These are phyloP conservation scores for Dasyprocta punctata DNA, from an alignment of 2,113 vertebrate species.

Conservation along the genomic window DNA sequence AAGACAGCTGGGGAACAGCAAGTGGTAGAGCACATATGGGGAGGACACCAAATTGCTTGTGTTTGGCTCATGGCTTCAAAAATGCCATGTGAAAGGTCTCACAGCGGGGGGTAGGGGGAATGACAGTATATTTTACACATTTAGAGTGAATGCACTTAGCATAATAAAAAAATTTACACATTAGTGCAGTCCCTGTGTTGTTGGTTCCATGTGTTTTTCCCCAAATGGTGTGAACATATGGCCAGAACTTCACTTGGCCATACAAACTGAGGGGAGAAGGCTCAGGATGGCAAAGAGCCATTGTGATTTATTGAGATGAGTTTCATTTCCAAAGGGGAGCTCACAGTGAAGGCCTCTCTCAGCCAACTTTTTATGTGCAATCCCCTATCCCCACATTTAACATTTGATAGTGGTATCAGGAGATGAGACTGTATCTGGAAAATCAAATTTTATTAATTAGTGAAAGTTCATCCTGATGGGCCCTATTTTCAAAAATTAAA, in stretches of 20 bases:
- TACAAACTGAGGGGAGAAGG: not conserved
- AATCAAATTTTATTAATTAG: not conserved
- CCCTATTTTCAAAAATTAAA: constrained; percentile 43
- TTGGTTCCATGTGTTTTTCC: constrained; percentile 8
- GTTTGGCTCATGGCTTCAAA: not conserved
- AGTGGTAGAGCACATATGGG: not conserved
- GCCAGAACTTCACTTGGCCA: constrained; percentile 21
- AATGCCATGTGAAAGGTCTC: not conserved
- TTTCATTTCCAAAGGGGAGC: not conserved
- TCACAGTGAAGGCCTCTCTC: not conserved
- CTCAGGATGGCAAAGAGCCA: not conserved
- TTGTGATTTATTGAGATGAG: not conserved
- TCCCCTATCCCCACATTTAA: not conserved
- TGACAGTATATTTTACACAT: not conserved
- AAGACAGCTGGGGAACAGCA: not conserved
- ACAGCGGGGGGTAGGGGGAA: accelerated
- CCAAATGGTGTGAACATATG: constrained; percentile 57
- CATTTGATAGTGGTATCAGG: not conserved
- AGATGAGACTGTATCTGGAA: not conserved
- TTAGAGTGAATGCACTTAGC: not conserved
- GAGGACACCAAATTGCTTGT: not conserved
- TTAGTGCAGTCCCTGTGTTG: not conserved
- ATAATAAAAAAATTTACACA: not conserved
- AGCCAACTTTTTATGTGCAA: not conserved
- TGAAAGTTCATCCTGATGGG: not conserved